Percentiles rank a stretch among this genome's conserved stretches.
Conservation (phyloP, 2,113 vertebrate species). For the Engystomops pustulosus region DNA sequence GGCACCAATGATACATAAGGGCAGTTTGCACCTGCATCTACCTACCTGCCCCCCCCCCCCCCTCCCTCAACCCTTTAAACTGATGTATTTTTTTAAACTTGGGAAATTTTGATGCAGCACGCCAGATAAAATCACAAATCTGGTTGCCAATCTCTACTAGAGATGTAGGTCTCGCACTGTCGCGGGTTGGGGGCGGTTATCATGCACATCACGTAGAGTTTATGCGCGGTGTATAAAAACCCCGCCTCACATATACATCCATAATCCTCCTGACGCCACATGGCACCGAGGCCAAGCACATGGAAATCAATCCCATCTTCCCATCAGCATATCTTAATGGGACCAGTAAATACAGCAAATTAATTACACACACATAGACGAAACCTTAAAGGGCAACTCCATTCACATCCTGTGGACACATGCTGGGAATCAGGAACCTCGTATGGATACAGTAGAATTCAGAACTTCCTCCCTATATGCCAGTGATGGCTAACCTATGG, state of each 20-base stretch:
- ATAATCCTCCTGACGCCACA: conserved; percentile 13
- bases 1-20: no score
- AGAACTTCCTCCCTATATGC: neutral
- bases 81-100: no score
- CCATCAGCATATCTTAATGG: conserved; percentile 30
- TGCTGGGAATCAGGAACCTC: neutral
- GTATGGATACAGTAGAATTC: neutral
- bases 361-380: neutral
- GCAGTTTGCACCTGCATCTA: no score
- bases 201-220: conserved; percentile 11
- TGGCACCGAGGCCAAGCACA: conserved; percentile 17
- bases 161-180: no score
- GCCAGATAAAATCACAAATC: no score
- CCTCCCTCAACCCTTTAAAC: no score
- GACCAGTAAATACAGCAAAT: conserved; percentile 35
- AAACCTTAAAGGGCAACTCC: neutral
- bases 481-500: no score
- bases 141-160: no score
- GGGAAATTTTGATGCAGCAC: no score
- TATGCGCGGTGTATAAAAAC: conserved; percentile 10
- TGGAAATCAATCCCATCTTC: conserved; percentile 27
- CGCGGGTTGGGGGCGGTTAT: neutral
- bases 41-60: no score
- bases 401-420: neutral
- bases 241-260: neutral